Evolutionary conservation across 1,140 invertebrate species (phyloP).

Genomic region (Cyphomyrmex costatus): DNA sequence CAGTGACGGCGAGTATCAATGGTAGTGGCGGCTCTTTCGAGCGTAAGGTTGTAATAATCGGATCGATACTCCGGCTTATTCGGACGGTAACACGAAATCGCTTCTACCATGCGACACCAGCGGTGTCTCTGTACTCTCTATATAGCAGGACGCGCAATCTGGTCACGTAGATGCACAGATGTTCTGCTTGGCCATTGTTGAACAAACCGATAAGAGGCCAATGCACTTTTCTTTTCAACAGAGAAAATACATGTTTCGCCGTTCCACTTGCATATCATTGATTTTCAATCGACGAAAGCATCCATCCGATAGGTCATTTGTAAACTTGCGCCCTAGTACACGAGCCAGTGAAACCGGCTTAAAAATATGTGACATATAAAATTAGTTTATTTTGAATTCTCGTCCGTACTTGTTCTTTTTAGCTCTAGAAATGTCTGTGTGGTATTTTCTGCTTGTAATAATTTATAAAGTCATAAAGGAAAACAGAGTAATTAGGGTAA

Average conservation of each 20-base stretch:
- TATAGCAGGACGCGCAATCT: neutral
- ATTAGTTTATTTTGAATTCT: conserved; percentile 19
- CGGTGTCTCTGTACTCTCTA: neutral
- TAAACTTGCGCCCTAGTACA: neutral
- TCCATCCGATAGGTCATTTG: conserved; percentile 11
- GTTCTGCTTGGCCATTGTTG: neutral
- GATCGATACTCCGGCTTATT: conserved; percentile 51
- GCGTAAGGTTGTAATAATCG: conserved; percentile 41
- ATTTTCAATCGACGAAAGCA: conserved; percentile 49
- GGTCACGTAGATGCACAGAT: neutral
- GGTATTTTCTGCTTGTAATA: neutral
- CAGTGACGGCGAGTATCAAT: neutral
- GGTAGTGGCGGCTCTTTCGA: conserved; percentile 1
- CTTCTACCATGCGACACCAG: neutral
- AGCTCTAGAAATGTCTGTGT: neutral
- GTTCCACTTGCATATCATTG: conserved; percentile 45
- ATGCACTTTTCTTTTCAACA: conserved; percentile 10
- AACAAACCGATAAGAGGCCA: neutral
- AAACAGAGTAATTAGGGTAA: neutral
- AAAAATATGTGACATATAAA: neutral
- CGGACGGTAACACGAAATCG: conserved; percentile 37
- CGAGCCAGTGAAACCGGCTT: neutral
- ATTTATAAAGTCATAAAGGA: neutral
- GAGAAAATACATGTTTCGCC: conserved; percentile 12
- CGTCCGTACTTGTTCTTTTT: neutral